A percentile compares a stretch with the other conserved stretches of the same genome.
These are phyloP conservation scores for Zaprionus bogoriensis DNA, from an alignment of 2,888 invertebrate genomes.

Conservation along the genomic window DNA sequence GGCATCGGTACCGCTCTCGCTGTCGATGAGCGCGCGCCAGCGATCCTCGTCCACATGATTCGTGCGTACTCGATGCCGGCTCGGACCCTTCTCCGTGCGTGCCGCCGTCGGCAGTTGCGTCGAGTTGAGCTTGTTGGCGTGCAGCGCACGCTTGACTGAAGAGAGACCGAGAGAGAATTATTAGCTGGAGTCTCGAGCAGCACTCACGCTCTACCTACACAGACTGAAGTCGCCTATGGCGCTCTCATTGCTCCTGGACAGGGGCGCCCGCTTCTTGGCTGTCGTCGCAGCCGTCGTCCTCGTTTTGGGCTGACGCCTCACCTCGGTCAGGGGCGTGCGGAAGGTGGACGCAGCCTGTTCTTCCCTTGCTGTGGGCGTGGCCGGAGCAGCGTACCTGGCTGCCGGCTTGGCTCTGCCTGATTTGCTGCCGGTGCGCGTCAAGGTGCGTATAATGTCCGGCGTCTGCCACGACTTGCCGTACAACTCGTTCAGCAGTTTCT, in stretches of 20 bases:
- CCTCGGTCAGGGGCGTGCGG: constrained; percentile 26
- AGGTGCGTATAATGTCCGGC: constrained; percentile 79
- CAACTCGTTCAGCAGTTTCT: constrained; percentile 76
- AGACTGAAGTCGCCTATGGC: constrained; percentile 75
- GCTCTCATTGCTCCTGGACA: constrained; percentile 61
- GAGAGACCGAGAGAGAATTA: not conserved
- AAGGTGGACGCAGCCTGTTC: no score
- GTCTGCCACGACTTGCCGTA: constrained; percentile 82
- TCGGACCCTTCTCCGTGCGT: constrained; percentile 12
- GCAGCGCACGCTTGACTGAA: constrained; percentile 45
- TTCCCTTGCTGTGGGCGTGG: not conserved
- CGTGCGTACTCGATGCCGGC: constrained; percentile 19
- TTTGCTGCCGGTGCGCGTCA: constrained; percentile 67
- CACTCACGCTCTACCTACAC: constrained; percentile 60
- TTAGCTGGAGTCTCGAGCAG: no score
- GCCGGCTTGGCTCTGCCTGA: constrained; percentile 32
- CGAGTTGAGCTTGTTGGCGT: constrained; percentile 75
- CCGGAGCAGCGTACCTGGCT: not conserved
- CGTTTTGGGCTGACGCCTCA: constrained; percentile 21
- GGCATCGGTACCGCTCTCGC: constrained; percentile 67
- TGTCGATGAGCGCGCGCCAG: constrained; percentile 64
- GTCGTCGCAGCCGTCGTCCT: constrained; percentile 13
- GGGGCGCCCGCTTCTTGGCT: constrained; percentile 14
- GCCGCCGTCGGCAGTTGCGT: constrained; percentile 62
- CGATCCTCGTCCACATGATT: constrained; percentile 55